A percentile compares a stretch with the other conserved stretches of the same genome.
These are phyloP conservation scores for Stenichneumon culpator DNA, from an alignment of 2,888 invertebrate species.

Conservation along the genomic window DNA sequence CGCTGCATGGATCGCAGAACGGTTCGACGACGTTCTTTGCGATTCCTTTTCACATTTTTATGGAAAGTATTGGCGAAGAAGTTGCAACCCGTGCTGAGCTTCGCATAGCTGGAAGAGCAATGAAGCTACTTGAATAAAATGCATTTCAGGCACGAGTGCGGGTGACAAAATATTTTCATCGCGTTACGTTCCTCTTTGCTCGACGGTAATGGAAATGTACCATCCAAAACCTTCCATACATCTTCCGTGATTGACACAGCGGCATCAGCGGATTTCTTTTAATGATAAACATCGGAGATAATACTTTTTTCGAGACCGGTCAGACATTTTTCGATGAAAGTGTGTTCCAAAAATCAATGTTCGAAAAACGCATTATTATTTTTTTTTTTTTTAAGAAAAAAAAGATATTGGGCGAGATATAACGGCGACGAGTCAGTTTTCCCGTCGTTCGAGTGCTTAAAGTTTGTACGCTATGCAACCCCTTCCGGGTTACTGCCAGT, in stretches of 20 bases:
- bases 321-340: neutral
- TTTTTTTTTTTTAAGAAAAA: constrained; percentile 20
- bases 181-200: constrained; percentile 28
- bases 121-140: neutral
- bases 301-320: neutral
- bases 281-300: neutral
- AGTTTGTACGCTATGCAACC: constrained; percentile 13
- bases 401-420: neutral
- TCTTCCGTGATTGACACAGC: neutral
- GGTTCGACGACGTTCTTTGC: neutral
- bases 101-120: neutral
- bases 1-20: neutral
- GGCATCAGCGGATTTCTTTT: neutral
- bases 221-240: neutral
- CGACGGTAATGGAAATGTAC: constrained; percentile 9
- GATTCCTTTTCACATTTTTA: neutral
- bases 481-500: constrained; percentile 39
- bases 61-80: neutral
- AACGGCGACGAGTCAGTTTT: constrained; percentile 10
- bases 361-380: neutral
- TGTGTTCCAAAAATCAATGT: neutral
- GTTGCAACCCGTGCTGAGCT: neutral
- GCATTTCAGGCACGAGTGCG: neutral
- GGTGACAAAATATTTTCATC: constrained; percentile 54
- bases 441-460: neutral